These are phyloP conservation scores for Epizoanthus illoricatus DNA, from an alignment of 92 coral and sea anemone species.

Conservation along the genomic window DNA sequence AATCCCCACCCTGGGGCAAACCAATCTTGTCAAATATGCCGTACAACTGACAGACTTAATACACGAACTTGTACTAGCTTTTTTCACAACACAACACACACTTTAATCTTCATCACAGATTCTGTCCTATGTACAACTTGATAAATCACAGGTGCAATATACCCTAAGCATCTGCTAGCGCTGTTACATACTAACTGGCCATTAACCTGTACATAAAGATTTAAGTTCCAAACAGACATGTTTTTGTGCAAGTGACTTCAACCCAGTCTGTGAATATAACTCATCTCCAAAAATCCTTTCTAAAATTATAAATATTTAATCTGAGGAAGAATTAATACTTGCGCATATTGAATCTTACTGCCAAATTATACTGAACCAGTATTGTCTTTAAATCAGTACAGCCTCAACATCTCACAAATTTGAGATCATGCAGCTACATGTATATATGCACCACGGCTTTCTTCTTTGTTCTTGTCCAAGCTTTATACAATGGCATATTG, in stretches of 20 bases:
- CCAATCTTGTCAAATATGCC: neutral
- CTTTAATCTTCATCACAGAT: constrained; percentile 12
- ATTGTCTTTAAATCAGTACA: neutral
- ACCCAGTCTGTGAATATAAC: constrained; percentile 11
- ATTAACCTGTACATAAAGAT: neutral
- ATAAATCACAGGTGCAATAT: neutral
- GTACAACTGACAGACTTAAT: neutral
- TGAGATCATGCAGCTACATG: too few species aligned
- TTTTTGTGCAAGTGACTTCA: constrained; percentile 11
- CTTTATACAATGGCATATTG: too few species aligned
- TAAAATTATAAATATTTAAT: constrained; percentile 9
- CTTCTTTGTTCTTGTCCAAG: too few species aligned
- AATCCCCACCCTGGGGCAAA: neutral
- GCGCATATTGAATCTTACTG: neutral
- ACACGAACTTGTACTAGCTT: neutral
- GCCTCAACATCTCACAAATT: neutral
- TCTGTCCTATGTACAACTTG: neutral
- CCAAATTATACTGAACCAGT: neutral
- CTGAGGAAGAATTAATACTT: constrained; percentile 2
- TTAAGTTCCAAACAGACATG: neutral
- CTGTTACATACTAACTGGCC: constrained; percentile 5
- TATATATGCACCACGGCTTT: too few species aligned
- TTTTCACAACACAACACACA: constrained; percentile 22
- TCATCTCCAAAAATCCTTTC: neutral
- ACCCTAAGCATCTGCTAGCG: neutral